A percentile compares a stretch with the other conserved stretches of the same genome.
Evolutionary conservation across 2,888 invertebrate species (phyloP).

Genomic region (Drosophila affinis): DNA sequence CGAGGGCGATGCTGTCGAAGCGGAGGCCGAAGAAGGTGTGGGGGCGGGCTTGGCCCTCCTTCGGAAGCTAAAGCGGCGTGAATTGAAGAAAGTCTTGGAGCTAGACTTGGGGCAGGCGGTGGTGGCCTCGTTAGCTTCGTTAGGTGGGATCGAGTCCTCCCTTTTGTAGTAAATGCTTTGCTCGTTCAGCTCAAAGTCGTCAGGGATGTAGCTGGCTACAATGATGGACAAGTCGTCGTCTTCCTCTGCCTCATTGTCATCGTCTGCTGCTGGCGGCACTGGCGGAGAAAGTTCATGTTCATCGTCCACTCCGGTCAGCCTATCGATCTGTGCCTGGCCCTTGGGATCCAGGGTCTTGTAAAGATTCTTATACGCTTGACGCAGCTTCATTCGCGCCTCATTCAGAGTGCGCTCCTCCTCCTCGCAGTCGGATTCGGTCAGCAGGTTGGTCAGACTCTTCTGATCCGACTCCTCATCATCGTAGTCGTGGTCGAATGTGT

Average conservation of each 20-base stretch:
- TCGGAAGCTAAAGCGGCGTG: conserved; percentile 78
- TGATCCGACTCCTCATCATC: conserved; percentile 71
- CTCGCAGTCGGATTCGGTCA: conserved; percentile 77
- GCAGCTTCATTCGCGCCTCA: conserved; percentile 62
- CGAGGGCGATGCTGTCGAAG: conserved; percentile 22
- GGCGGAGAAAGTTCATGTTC: not conserved
- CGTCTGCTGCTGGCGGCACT: not conserved
- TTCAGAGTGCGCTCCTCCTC: conserved; percentile 68
- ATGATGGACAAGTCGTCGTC: conserved; percentile 82
- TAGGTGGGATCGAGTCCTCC: conserved; percentile 25
- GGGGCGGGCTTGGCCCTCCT: conserved; percentile 57
- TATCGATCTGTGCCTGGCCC: conserved; percentile 52
- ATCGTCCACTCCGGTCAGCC: conserved; percentile 38
- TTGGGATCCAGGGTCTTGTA: conserved; percentile 53
- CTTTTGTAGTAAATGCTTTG: conserved; percentile 66
- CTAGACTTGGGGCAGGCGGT: conserved; percentile 38
- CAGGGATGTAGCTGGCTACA: conserved; percentile 81
- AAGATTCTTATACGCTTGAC: conserved; percentile 58
- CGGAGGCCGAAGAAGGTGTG: conserved; percentile 28
- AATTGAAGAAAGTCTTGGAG: conserved; percentile 61
- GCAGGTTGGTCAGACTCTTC: conserved; percentile 74
- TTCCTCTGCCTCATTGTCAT: conserved; percentile 60
- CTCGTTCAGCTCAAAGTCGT: conserved; percentile 68
- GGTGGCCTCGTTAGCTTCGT: not conserved
- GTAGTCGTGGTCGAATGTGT: conserved; percentile 67